phyloP scores from a whole-genome alignment of 2,888 invertebrate genomes.

The Homarus gammarus region DNA sequence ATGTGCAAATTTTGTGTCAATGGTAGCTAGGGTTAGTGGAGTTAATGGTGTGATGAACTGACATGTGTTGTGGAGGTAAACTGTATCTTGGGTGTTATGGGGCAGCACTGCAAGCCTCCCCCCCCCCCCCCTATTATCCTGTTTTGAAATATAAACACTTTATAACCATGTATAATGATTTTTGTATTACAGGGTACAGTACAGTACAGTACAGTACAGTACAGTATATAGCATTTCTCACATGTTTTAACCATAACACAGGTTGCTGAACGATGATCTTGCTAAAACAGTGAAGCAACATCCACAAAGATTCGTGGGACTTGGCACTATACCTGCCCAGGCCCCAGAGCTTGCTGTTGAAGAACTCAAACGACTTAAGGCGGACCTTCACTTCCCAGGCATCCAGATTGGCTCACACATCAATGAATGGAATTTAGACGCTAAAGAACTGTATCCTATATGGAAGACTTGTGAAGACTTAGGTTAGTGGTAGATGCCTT shows the following conservation, averaged over 20 bases:
- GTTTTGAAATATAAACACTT: too few relatives aligned
- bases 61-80: too few relatives aligned
- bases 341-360: constrained; percentile 81
- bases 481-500: constrained; percentile 41
- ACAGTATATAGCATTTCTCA: too few relatives aligned
- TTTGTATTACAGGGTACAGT: too few relatives aligned
- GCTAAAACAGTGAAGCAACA: constrained; percentile 80
- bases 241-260: constrained; percentile 77
- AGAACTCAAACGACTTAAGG: constrained; percentile 81
- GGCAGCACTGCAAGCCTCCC: too few relatives aligned
- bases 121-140: too few relatives aligned
- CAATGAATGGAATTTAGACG: constrained; percentile 82
- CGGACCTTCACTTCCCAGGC: constrained; percentile 80
- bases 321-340: constrained; percentile 82
- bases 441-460: constrained; percentile 80
- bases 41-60: too few relatives aligned
- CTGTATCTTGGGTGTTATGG: too few relatives aligned
- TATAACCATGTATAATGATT: too few relatives aligned
- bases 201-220: too few relatives aligned
- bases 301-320: constrained; percentile 81
- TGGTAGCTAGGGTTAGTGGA: too few relatives aligned
- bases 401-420: constrained; percentile 83
- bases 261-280: constrained; percentile 81
- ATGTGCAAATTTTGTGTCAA: too few relatives aligned
- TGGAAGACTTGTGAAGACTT: constrained; percentile 79